Conservation (phyloP, 2,113 vertebrate genomes). For the Pangasianodon hypophthalmus region DNA sequence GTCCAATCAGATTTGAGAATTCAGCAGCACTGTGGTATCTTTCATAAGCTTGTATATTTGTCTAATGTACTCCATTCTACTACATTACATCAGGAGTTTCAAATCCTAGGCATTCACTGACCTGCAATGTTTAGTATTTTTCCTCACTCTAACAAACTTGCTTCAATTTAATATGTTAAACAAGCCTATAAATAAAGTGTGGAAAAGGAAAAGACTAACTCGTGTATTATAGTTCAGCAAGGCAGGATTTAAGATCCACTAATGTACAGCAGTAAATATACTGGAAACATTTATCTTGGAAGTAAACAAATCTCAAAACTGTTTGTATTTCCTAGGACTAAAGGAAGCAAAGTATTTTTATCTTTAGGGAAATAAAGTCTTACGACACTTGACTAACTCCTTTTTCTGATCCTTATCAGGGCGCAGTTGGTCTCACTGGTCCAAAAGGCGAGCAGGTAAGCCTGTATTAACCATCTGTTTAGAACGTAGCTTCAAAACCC, state of each 20-base stretch:
- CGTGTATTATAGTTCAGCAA: neutral
- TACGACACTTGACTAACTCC: too few relatives aligned
- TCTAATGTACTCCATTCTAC: neutral
- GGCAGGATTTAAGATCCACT: neutral
- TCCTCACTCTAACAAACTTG: neutral
- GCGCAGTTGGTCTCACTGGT: conserved; percentile 84
- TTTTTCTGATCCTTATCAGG: conserved; percentile 68
- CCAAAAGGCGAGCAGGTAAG: conserved; percentile 89
- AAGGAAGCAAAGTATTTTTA: neutral
- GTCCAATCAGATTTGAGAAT: neutral
- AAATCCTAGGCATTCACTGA: neutral
- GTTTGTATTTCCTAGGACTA: neutral
- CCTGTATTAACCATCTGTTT: neutral
- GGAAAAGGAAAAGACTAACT: neutral
- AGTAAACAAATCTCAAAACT: neutral
- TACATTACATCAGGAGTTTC: neutral
- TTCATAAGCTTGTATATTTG: neutral
- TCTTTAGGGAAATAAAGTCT: neutral
- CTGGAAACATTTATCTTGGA: neutral
- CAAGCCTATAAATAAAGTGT: neutral
- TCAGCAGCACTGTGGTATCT: neutral
- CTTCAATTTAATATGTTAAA: neutral
- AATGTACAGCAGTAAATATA: neutral
- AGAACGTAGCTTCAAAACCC: neutral
- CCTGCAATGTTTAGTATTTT: neutral